These are phyloP conservation scores for Tragelaphus buxtoni DNA, from an alignment of 2,113 vertebrate species.

Conservation along the genomic window DNA sequence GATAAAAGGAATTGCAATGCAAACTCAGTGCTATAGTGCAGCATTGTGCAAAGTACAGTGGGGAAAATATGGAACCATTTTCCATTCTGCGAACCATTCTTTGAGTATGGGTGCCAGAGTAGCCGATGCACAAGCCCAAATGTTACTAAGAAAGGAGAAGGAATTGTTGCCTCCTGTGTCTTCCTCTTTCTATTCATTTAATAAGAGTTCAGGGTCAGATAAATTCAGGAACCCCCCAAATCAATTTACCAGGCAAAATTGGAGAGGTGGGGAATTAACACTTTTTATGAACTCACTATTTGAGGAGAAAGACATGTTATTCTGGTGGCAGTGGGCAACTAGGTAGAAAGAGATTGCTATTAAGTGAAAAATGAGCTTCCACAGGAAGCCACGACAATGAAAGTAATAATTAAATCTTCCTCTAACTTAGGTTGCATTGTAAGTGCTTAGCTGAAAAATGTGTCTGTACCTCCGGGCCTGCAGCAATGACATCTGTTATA, in stretches of 20 bases:
- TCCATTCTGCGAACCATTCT: not conserved
- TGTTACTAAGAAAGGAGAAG: not conserved
- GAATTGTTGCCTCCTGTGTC: not conserved
- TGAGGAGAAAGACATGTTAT: constrained; percentile 61
- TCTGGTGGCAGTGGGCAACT: constrained; percentile 60
- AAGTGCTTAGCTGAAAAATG: constrained; percentile 84
- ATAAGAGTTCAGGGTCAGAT: not conserved
- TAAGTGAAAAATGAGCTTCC: constrained; percentile 81
- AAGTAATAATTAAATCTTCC: constrained; percentile 85
- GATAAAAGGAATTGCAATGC: not conserved
- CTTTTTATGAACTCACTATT: constrained; percentile 43
- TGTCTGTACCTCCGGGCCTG: constrained; percentile 83
- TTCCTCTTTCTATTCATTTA: not conserved
- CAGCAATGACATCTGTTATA: constrained; percentile 88
- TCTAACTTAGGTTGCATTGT: constrained; percentile 83
- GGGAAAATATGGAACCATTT: not conserved
- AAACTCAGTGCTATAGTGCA: not conserved
- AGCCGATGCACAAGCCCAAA: not conserved
- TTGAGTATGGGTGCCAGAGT: not conserved
- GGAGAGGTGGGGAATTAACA: constrained; percentile 19
- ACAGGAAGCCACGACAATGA: constrained; percentile 79
- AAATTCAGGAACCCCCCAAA: not conserved
- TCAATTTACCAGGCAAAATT: constrained; percentile 24
- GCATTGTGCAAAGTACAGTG: not conserved
- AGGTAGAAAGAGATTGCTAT: constrained; percentile 70